Base-by-base conservation (phyloP, 2,888 invertebrate species). In the Harpalus rubripes region DNA sequence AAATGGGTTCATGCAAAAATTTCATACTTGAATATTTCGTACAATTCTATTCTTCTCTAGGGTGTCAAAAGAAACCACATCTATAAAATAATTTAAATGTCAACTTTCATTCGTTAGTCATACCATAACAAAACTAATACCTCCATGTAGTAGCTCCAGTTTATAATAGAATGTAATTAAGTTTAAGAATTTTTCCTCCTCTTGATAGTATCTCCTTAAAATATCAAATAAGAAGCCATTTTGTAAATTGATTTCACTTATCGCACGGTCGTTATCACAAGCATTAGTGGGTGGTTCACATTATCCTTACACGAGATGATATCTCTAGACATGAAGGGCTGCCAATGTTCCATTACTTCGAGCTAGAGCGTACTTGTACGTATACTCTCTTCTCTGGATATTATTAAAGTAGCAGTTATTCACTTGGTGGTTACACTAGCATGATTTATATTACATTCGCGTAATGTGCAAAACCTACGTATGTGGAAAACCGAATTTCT, bases 361-460 rank as follows among this genome's bases (percentile, higher is more conserved):
- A n/a, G n/a, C 15, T 15, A 59, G 58, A 78, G 74, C 68, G 16
- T 8, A 84, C 88, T 41, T 32, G 41, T 7, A 84, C 88, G 87
- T 86, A 52, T 88, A 78, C 59, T 78, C 59, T 39, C 88, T 88
- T 78, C 59, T 59, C 88, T 88, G 88, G 89, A 89, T 90, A 89
- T 90, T 90, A 90, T 91, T 90, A 90, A 90, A 89, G 89, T 88
- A 88, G 89, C 89, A 89, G 90, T 91, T 90, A 90, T 89, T 90
- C 90, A 90, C 89, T 88, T 88, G 90, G 90, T 89, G 90, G 90
- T 90, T 89, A 78, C 22, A 78, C 58, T 32, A 5, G n/a, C 15
- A 16, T 76, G 78, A 78, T 78, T 58, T 39, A 78, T 78, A 63
- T 18, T 26, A 18, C 44, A 41, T 44, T 44, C 44, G 15, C 32